phyloP scores from a whole-genome alignment of 2,888 invertebrate species.

The Pachycephus smyrnensis region DNA sequence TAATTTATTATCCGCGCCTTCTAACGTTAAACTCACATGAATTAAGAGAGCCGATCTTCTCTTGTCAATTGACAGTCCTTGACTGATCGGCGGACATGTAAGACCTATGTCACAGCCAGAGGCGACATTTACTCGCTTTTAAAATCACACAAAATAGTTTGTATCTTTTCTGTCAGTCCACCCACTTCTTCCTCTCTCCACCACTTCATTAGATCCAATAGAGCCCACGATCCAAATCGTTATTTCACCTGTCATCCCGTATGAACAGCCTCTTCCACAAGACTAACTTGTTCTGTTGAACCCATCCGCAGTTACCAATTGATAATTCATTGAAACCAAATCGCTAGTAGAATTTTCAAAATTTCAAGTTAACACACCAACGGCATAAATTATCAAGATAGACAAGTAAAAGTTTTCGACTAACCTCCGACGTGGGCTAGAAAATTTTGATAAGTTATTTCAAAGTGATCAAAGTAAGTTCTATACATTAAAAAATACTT shows the following conservation, averaged over 20 bases:
- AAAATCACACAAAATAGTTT: slow-evolving; percentile 53
- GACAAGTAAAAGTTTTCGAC: slow-evolving; percentile 8
- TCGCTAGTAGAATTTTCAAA: neutral
- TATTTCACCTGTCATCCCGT: slow-evolving; percentile 12
- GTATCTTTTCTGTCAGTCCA: slow-evolving; percentile 35
- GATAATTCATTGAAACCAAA: neutral
- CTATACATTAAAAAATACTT: neutral
- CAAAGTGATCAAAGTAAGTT: neutral
- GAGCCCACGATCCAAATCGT: slow-evolving; percentile 6
- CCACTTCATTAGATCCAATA: slow-evolving; percentile 10
- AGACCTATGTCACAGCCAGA: slow-evolving; percentile 57
- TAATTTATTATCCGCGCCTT: neutral
- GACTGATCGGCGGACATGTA: slow-evolving; percentile 60
- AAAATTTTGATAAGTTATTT: neutral
- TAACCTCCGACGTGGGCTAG: neutral
- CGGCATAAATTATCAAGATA: slow-evolving; percentile 17
- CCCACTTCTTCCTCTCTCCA: slow-evolving; percentile 10
- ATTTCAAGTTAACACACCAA: slow-evolving; percentile 9
- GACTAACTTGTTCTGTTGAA: neutral
- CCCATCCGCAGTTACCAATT: neutral
- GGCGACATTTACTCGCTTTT: slow-evolving; percentile 51
- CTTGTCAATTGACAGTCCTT: slow-evolving; percentile 54
- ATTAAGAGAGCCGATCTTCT: slow-evolving; percentile 33
- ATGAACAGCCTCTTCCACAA: slow-evolving; percentile 14
- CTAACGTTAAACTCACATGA: slow-evolving; percentile 16